Evolutionary conservation across 2,888 invertebrate species (phyloP).

Genomic region (Ditula angustiorana): DNA sequence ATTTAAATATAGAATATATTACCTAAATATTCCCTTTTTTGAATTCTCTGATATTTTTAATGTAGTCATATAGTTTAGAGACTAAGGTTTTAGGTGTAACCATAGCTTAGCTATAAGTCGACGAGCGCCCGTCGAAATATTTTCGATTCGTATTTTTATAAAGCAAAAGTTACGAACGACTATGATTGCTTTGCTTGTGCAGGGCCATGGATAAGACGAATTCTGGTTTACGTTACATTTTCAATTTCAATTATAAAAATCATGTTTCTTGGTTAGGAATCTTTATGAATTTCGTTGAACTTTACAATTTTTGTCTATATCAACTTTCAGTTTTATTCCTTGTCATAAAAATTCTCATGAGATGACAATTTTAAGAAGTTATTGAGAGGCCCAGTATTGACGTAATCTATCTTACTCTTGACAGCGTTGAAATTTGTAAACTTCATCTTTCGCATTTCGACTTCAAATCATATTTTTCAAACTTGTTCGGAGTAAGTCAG

Average conservation of each 20-base stretch:
- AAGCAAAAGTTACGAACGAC: slow-evolving; percentile 83
- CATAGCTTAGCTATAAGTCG: slow-evolving; percentile 82
- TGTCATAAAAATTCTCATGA: slow-evolving; percentile 4
- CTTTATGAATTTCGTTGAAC: neutral
- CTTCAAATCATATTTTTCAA: slow-evolving; percentile 30
- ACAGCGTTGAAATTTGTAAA: slow-evolving; percentile 43
- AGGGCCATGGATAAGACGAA: slow-evolving; percentile 71
- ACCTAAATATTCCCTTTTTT: slow-evolving; percentile 83
- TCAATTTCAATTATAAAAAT: neutral
- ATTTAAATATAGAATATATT: slow-evolving; percentile 80
- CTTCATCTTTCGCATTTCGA: slow-evolving; percentile 23
- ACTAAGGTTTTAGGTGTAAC: slow-evolving; percentile 77
- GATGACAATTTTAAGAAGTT: slow-evolving; percentile 50
- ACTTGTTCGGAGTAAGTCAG: slow-evolving; percentile 38
- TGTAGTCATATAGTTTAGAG: slow-evolving; percentile 76
- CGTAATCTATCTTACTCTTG: slow-evolving; percentile 58
- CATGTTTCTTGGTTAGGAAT: neutral
- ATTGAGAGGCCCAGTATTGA: slow-evolving; percentile 74
- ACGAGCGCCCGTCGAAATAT: slow-evolving; percentile 81
- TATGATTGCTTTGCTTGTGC: slow-evolving; percentile 82
- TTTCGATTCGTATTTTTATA: slow-evolving; percentile 86
- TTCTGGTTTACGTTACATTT: slow-evolving; percentile 39
- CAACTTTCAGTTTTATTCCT: neutral
- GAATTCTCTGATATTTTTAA: slow-evolving; percentile 85
- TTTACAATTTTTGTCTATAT: neutral